Conservation (phyloP, 2,113 vertebrate species). For the Carassius auratus region DNA sequence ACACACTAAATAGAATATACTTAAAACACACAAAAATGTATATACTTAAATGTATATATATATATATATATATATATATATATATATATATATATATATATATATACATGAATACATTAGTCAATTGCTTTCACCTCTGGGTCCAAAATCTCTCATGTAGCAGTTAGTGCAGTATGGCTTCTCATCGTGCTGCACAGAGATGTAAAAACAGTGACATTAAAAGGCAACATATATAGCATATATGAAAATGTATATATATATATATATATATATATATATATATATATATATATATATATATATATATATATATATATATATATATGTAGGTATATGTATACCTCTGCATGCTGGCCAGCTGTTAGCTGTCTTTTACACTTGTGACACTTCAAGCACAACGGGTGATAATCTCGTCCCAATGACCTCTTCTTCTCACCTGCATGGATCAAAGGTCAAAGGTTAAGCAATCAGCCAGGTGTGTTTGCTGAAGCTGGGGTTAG, state of each 20-base stretch:
- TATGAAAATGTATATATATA: not conserved
- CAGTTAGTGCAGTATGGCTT: slow-evolving; percentile 81
- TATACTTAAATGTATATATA: too few relatives aligned
- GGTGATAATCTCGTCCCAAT: slow-evolving; percentile 83
- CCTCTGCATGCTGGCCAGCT: slow-evolving; percentile 82
- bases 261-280: not conserved
- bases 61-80: too few relatives aligned
- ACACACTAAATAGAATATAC: too few relatives aligned
- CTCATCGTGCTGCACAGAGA: slow-evolving; percentile 79
- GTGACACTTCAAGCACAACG: slow-evolving; percentile 83
- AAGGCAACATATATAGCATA: not conserved
- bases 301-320: not conserved
- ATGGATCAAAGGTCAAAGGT: slow-evolving; percentile 41
- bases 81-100: too few relatives aligned
- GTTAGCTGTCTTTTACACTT: slow-evolving; percentile 79
- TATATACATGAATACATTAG: too few relatives aligned
- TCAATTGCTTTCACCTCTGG: slow-evolving; percentile 71
- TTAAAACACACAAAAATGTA: not conserved
- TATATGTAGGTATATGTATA: slow-evolving; percentile 53
- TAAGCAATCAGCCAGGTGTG: slow-evolving; percentile 12
- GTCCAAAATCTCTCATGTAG: slow-evolving; percentile 80
- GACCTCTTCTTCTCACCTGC: slow-evolving; percentile 82
- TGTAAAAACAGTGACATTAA: not conserved
- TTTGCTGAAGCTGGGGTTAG: not conserved
- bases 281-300: not conserved